Evolutionary conservation across 2,113 vertebrate genomes (phyloP).

Genomic region (Burhinus oedicnemus): DNA sequence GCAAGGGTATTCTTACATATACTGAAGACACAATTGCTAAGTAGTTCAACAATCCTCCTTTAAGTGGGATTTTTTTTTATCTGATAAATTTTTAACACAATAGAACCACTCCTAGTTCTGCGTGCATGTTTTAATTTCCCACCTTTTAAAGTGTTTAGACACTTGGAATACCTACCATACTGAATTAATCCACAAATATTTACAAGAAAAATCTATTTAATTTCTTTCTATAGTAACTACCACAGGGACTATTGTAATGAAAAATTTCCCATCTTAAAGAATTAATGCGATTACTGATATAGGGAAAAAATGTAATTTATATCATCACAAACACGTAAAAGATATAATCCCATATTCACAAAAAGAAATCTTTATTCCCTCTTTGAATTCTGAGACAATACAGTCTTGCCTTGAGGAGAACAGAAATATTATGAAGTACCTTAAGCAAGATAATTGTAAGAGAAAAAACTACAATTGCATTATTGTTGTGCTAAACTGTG

Average conservation of each 20-base stretch:
- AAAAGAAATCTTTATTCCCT: slow-evolving; percentile 67
- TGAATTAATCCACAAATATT: slow-evolving; percentile 69
- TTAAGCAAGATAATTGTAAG: slow-evolving; percentile 71
- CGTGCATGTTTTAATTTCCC: slow-evolving; percentile 43
- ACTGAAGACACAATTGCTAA: slow-evolving; percentile 46
- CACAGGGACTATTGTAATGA: slow-evolving; percentile 72
- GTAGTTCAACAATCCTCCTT: slow-evolving; percentile 61
- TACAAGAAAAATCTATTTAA: slow-evolving; percentile 65
- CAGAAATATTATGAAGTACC: slow-evolving; percentile 71
- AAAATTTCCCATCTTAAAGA: slow-evolving; percentile 71
- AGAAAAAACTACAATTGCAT: slow-evolving; percentile 66
- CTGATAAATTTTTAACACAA: slow-evolving; percentile 55
- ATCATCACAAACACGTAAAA: slow-evolving; percentile 67
- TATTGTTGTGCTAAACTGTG: slow-evolving; percentile 74
- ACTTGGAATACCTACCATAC: slow-evolving; percentile 47
- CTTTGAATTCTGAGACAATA: slow-evolving; percentile 69
- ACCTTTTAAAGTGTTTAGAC: slow-evolving; percentile 63
- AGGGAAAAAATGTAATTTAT: slow-evolving; percentile 67
- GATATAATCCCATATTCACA: slow-evolving; percentile 67
- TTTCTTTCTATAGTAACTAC: slow-evolving; percentile 67
- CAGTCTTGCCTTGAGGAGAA: slow-evolving; percentile 70
- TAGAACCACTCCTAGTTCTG: slow-evolving; percentile 49
- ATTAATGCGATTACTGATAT: slow-evolving; percentile 71
- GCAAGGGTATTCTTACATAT: slow-evolving; percentile 62
- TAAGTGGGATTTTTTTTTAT: slow-evolving; percentile 51